Evolutionary conservation across 2,113 vertebrate genomes (phyloP), one percentile per base, ranked within the genome.

Genomic region (Spea bombifrons): DNA sequence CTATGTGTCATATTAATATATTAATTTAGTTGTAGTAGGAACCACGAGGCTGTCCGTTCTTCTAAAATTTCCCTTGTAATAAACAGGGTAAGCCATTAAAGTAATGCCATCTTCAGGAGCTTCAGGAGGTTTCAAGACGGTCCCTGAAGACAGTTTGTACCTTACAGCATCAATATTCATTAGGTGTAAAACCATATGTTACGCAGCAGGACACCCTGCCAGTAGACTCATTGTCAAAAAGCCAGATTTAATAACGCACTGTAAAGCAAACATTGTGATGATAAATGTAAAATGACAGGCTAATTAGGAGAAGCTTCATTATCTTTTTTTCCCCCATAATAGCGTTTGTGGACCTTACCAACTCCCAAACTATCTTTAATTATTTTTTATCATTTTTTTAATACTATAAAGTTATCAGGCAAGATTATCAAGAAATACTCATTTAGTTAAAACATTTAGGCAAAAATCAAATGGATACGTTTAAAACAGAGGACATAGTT

Each of bases 211-310:
- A 87, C 81, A 75, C 80, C 76, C 3, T 86, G 88, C 89, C 88
- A 90, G 86, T 86, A 91, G 88, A 89, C 85, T 88, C 87, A 87
- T 92, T 92, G 90, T 91, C 92, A 91, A 85, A 91, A 91, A 91
- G 90, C 90, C 89, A 92, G 90, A 90, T 90, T 92, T 91, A 92
- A 91, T 92, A 92, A 92, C 88, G 88, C 86, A 91, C 89, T 90
- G 88, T 92, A 92, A 92, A 91, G 90, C 90, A 91, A 93, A 92
- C 90, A 91, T 91, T 88, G 90, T 86, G 86, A 90, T 89, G 90
- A 92, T 88, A 92, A 92, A 93, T 89, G 89, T 84, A 89, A 91
- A 92, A 92, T 90, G 90, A 92, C 90, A 88, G 87, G 83, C 87
- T 91, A 91, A 92, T 93, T 92, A 93, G 89, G 88, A 90, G 88